These are phyloP conservation scores for Serrognathus titanus DNA, from an alignment of 2,888 invertebrate species.

Conservation along the genomic window DNA sequence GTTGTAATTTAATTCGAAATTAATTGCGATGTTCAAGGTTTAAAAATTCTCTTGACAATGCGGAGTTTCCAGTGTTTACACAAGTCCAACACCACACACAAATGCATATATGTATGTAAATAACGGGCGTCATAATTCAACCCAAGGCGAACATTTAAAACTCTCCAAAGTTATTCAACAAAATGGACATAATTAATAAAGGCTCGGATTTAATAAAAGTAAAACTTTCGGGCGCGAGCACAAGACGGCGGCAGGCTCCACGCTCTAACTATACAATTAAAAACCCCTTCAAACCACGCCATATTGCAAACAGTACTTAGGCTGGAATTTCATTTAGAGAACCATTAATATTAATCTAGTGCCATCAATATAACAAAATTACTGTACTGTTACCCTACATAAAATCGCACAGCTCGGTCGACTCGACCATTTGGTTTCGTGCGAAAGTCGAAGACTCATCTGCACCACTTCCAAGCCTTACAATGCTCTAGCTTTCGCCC, in stretches of 20 bases:
- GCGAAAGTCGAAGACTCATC: not conserved
- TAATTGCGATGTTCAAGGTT: conserved; percentile 4
- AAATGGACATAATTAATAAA: too few species aligned
- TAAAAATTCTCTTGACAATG: conserved; percentile 3
- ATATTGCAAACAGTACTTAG: conserved; percentile 42
- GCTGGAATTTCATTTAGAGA: conserved; percentile 46
- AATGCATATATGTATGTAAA: not conserved
- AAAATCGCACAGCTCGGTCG: conserved; percentile 17
- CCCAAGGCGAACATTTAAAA: not conserved
- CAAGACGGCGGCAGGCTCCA: not conserved
- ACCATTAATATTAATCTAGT: conserved; percentile 49
- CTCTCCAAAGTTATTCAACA: too few species aligned
- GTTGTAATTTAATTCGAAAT: not conserved
- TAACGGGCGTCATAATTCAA: not conserved
- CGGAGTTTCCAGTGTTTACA: conserved; percentile 7
- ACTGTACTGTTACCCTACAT: conserved; percentile 33
- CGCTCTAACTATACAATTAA: conserved; percentile 35
- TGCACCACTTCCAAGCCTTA: conserved; percentile 20
- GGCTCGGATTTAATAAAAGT: conserved; percentile 7
- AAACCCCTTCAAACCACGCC: conserved; percentile 37
- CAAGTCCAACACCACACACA: not conserved
- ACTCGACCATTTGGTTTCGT: not conserved
- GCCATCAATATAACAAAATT: conserved; percentile 48
- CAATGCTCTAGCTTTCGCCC: conserved; percentile 26
- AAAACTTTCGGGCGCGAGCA: conserved; percentile 6